phyloP scores from a whole-genome alignment of 2,888 invertebrate species.

The Myathropa florea region DNA sequence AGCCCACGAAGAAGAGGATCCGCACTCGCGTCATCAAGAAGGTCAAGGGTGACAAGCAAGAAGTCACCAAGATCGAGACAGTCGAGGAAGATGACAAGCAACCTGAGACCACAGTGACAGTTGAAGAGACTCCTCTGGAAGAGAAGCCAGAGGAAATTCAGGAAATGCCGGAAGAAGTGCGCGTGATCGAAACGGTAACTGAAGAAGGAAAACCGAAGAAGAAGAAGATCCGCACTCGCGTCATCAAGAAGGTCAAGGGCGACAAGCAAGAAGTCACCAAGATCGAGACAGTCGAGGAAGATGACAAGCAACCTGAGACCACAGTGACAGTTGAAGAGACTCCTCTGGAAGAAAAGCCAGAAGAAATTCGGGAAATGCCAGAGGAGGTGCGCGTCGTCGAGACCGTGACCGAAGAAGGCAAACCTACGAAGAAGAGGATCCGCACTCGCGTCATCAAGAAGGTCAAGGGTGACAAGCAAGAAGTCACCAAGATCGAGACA shows the following conservation, averaged over 20 bases:
- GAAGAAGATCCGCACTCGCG: conserved; percentile 31
- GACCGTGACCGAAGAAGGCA: conserved; percentile 72
- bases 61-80: conserved; percentile 43
- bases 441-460: conserved; percentile 72
- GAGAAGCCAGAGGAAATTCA: conserved; percentile 29
- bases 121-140: conserved; percentile 31
- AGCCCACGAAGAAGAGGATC: conserved; percentile 35
- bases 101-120: conserved; percentile 37
- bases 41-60: conserved; percentile 36
- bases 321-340: conserved; percentile 77
- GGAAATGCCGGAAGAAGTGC: conserved; percentile 35
- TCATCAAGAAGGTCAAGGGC: conserved; percentile 68
- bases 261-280: conserved; percentile 76
- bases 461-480: conserved; percentile 38
- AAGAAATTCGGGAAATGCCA: conserved; percentile 52
- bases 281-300: conserved; percentile 77
- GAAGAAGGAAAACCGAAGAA: conserved; percentile 43
- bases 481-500: conserved; percentile 38
- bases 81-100: conserved; percentile 47
- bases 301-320: conserved; percentile 75
- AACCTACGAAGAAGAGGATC: conserved; percentile 75
- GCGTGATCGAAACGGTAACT: background rate
- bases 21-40: conserved; percentile 36
- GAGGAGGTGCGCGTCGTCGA: conserved; percentile 72
- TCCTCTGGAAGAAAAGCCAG: conserved; percentile 39